Evolutionary conservation across 30 jellyfish, hydroid and myxozoan genomes (phyloP).

Genomic region (Pseudorhiza aurosa): DNA sequence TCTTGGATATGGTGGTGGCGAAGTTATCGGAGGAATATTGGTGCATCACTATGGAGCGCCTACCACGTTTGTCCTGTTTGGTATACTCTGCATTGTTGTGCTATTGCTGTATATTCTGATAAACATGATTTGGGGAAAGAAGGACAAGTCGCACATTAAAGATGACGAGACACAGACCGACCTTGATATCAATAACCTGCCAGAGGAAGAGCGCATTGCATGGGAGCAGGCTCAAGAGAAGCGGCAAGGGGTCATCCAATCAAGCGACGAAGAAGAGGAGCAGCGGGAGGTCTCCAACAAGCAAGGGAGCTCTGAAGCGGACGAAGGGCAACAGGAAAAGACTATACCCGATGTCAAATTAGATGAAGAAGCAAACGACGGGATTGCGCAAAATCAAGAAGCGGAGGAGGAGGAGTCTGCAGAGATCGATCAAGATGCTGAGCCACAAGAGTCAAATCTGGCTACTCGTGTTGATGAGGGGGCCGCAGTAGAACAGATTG

Average conservation of each 20-base stretch:
- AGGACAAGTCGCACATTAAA: constrained; percentile 75
- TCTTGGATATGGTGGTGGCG: constrained; percentile 99
- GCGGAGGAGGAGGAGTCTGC: neutral
- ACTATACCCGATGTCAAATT: neutral
- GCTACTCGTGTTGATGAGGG: constrained; percentile 14
- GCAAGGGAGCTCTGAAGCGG: neutral
- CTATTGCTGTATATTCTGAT: constrained; percentile 82
- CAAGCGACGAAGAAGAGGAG: constrained; percentile 31
- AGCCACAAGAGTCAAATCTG: constrained; percentile 28
- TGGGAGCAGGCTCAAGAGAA: constrained; percentile 69
- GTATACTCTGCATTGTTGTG: constrained; percentile 94
- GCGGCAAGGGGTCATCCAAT: constrained; percentile 15
- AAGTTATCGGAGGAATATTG: constrained; percentile 97
- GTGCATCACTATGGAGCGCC: constrained; percentile 99
- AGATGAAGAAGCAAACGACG: constrained; percentile 3
- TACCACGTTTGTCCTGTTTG: constrained; percentile 93
- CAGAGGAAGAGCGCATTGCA: constrained; percentile 63
- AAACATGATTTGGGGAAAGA: constrained; percentile 94
- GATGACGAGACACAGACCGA: constrained; percentile 98
- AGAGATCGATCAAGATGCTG: neutral
- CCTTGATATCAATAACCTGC: constrained; percentile 61
- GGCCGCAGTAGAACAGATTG: constrained; percentile 25
- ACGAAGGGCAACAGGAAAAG: neutral
- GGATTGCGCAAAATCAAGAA: neutral
- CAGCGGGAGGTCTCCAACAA: neutral